A percentile compares a stretch with the other conserved stretches of the same genome.
phyloP scores from a whole-genome alignment of 2,888 invertebrate genomes.

The Harpagoxenus sublaevis region DNA sequence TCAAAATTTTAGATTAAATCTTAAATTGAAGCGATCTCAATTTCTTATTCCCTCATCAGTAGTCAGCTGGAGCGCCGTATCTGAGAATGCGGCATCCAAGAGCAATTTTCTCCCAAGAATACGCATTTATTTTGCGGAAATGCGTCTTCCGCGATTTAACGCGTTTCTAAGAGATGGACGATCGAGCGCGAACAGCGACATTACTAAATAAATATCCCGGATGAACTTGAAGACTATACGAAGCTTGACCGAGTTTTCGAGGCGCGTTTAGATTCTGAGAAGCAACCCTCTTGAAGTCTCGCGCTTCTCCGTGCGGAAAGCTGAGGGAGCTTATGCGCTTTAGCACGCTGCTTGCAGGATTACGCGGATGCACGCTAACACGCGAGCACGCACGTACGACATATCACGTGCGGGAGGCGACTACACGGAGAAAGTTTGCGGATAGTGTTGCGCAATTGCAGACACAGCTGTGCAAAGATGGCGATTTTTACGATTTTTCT shows the following conservation, averaged over 20 bases:
- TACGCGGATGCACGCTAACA: constrained; percentile 22
- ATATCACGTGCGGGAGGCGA: constrained; percentile 15
- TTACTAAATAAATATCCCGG: constrained; percentile 20
- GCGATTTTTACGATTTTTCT: not conserved
- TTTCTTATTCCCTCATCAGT: constrained; percentile 1
- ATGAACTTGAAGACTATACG: constrained; percentile 11
- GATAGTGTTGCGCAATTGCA: constrained; percentile 5
- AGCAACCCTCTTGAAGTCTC: not conserved
- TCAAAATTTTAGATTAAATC: constrained; percentile 11
- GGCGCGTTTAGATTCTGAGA: constrained; percentile 23
- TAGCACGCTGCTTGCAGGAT: constrained; percentile 34
- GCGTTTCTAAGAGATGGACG: constrained; percentile 14
- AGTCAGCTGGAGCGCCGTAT: not conserved
- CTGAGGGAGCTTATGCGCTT: constrained; percentile 52
- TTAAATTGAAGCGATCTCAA: constrained; percentile 3
- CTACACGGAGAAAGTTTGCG: not conserved
- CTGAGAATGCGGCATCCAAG: not conserved
- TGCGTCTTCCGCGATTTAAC: not conserved
- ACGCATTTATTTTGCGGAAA: constrained; percentile 1
- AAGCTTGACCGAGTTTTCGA: constrained; percentile 32
- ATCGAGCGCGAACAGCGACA: not conserved
- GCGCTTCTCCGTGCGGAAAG: constrained; percentile 36
- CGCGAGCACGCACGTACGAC: constrained; percentile 33
- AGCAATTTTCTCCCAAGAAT: not conserved
- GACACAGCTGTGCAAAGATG: not conserved